Evolutionary conservation across 2,113 vertebrate species (phyloP).

Genomic region (Pungitius pungitius): DNA sequence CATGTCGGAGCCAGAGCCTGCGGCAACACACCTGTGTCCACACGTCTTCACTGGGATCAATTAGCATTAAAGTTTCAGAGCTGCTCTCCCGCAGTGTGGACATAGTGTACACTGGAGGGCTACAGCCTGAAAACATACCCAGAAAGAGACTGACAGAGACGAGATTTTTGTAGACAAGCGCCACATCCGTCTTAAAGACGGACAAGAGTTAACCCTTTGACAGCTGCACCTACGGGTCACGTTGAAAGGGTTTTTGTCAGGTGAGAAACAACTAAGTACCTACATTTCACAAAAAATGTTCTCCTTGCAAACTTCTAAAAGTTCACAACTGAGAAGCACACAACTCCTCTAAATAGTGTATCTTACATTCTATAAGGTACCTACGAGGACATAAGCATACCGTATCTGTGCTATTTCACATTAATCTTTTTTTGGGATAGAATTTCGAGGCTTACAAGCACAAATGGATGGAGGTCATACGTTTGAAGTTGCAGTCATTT

Average conservation of each 20-base stretch:
- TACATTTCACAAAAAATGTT: background rate
- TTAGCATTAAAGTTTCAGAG: slow-evolving; percentile 82
- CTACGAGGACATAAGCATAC: background rate
- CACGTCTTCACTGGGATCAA: slow-evolving; percentile 80
- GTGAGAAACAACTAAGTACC: background rate
- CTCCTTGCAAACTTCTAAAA: background rate
- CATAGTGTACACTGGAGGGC: slow-evolving; percentile 71
- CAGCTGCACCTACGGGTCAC: background rate
- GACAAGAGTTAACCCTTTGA: background rate
- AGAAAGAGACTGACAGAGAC: slow-evolving; percentile 50
- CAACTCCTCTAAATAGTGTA: background rate
- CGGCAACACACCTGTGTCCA: slow-evolving; percentile 81
- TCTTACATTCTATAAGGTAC: background rate
- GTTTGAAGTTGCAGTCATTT: slow-evolving; percentile 1
- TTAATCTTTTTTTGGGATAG: slow-evolving; percentile 14
- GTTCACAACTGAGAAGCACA: background rate
- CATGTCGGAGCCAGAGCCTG: slow-evolving; percentile 66
- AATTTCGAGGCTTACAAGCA: slow-evolving; percentile 20
- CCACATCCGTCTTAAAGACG: background rate
- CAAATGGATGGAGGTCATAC: slow-evolving; percentile 22
- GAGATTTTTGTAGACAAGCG: slow-evolving; percentile 50
- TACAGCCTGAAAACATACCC: slow-evolving; percentile 60
- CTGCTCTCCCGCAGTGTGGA: slow-evolving; percentile 59
- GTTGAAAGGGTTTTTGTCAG: background rate
- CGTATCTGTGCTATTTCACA: slow-evolving; percentile 5